Evolutionary conservation across 2,888 invertebrate species (phyloP), one percentile per base, ranked within the genome.

Genomic region (Phaedon cochleariae): DNA sequence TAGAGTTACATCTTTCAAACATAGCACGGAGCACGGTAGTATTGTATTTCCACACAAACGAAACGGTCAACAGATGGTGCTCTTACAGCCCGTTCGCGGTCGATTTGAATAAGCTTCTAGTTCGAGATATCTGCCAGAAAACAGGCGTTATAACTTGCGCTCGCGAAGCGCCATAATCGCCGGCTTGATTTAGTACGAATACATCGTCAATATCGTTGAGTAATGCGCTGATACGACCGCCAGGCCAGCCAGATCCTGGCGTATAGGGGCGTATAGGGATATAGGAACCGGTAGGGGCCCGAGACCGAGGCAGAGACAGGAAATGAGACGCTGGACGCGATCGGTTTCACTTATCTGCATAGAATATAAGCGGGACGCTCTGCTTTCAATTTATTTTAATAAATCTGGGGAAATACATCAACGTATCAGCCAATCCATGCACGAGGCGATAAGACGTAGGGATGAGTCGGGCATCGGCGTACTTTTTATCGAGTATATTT

Each of bases 311-410:
- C 68, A 66, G 69, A 65, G 75, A 54, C 77, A 76, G 75, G 76
- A 78, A 78, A 78, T 77, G 76, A 78, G 78, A 77, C 76, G 74
- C 76, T 78, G 77, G 76, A 77, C 78, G 74, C 77, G 76, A 77
- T 76, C 77, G 74, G 74, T 71, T 72, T 70, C 67, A 76, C 77
- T 78, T 77, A 77, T 77, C 76, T 74, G 75, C 76, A 79, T 78
- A 79, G 79, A 80, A 79, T 80, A 79, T 75, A 77, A 77, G 77
- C 78, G 77, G 72, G 73, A 73, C 57, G 74, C 61, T 75, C 73
- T 78, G 83, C 81, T 82, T 83, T 83, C 83, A 83, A 83, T 83
- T 83, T 83, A 83, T 83, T 83, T 83, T 83, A 83, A 83, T 83
- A 83, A 83, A 83, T 83, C 83, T 82, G 79, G 73, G 76, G 78